Evolutionary conservation across 2,113 vertebrate genomes (phyloP).

Genomic region (Corythoichthys haematopterus): DNA sequence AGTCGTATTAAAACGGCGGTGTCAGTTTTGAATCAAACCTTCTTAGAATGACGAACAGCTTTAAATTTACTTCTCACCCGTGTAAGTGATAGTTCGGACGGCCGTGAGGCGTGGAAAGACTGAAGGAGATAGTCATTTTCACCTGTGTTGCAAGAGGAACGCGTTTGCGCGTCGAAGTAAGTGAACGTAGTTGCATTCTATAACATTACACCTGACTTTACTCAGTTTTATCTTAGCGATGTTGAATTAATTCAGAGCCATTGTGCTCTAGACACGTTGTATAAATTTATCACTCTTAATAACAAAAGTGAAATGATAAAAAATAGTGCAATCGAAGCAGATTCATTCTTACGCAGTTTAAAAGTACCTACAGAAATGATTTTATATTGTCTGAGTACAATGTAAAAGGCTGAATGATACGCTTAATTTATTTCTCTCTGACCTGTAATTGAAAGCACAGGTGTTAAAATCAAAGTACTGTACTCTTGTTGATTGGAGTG

Average conservation of each 20-base stretch:
- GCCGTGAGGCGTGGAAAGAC: background rate
- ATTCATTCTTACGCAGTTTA: background rate
- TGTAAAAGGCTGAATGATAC: too few species aligned
- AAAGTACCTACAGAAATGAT: too few species aligned
- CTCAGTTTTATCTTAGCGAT: background rate
- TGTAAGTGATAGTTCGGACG: background rate
- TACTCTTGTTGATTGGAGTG: too few species aligned
- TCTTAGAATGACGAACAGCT: background rate
- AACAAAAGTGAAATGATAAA: background rate
- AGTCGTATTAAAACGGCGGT: conserved; percentile 9
- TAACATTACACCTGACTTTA: background rate
- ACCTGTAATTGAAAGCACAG: too few species aligned
- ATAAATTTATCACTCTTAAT: background rate
- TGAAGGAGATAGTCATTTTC: conserved; percentile 4
- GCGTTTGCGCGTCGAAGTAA: conserved; percentile 22
- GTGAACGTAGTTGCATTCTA: background rate
- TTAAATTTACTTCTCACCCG: background rate
- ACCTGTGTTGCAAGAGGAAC: conserved; percentile 19
- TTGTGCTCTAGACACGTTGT: background rate
- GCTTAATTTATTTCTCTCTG: too few species aligned
- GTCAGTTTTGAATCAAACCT: conserved; percentile 9
- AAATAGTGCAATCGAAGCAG: background rate
- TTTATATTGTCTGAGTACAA: too few species aligned
- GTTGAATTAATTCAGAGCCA: background rate
- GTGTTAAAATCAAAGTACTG: too few species aligned